These are phyloP conservation scores for Bemisia tabaci DNA, from an alignment of 1,140 invertebrate genomes.

Conservation along the genomic window DNA sequence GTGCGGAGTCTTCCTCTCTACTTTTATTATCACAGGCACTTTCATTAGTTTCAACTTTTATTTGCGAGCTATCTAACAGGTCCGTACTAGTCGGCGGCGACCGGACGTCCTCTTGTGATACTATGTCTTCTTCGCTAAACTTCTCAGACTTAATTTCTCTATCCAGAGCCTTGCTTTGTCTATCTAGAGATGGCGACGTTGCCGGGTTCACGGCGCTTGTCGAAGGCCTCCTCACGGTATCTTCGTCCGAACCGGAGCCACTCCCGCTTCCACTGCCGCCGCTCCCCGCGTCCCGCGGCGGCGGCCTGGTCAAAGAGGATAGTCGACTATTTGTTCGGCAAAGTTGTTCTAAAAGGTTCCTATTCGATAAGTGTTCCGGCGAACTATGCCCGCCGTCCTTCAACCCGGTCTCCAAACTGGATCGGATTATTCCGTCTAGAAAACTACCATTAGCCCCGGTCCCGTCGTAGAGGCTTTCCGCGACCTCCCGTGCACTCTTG, in stretches of 20 bases:
- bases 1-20: not conserved
- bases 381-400: slow-evolving; percentile 5
- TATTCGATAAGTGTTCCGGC: not conserved
- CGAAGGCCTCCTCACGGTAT: not conserved
- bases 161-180: not conserved
- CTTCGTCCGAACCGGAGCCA: not conserved
- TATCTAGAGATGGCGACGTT: not conserved
- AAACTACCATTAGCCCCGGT: slow-evolving; percentile 56
- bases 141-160: not conserved
- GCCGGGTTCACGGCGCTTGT: not conserved
- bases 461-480: slow-evolving; percentile 44
- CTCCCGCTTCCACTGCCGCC: not conserved
- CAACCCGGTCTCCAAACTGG: slow-evolving; percentile 50
- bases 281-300: not conserved
- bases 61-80: not conserved
- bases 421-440: slow-evolving; percentile 64
- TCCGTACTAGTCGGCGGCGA: not conserved
- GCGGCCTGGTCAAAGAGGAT: not conserved
- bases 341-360: not conserved
- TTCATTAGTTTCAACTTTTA: not conserved
- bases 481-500: slow-evolving; percentile 43
- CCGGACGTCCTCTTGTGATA: not conserved
- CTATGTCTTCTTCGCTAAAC: not conserved
- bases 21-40: not conserved
- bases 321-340: not conserved